Evolutionary conservation across 2,888 invertebrate genomes (phyloP), one percentile per base, ranked within the genome.

Genomic region (Furcula furcula): DNA sequence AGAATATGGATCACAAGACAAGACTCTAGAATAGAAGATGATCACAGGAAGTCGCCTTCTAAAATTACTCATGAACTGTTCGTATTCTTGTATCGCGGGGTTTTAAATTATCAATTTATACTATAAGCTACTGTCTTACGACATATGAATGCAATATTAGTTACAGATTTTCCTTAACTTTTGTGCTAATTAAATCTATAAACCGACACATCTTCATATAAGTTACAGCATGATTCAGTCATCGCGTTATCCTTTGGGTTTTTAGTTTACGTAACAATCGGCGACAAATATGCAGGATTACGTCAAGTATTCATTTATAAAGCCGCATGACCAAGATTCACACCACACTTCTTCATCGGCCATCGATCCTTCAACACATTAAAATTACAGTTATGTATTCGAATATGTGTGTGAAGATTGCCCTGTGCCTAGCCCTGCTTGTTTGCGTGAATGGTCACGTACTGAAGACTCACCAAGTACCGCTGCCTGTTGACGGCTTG

Each of bases 321-420:
- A 34, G 23, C 10, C 14, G 10, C 4, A 25, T 16, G 11, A 5
- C 2, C 2, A 25, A 9, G 43, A 7, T 44, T 21, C 26, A 28
- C 22, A 31, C 9, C 3, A n/a, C n/a, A n/a, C n/a, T n/a, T n/a
- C n/a, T n/a, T n/a, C n/a, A n/a, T n/a, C 7, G 15, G 15, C 16
- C 9, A 21, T 10, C 27, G 7, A 4, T 31, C 31, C 6, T 25
- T 39, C 22, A 19, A n/a, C n/a, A n/a, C n/a, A 20, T 49, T 15
- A 16, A 42, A 14, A 52, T 46, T 46, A 52, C 42, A 36, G 34
- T 16, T 3, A 49, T 46, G 48, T 49, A 34, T 46, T 46, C 53
- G 20, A 49, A 40, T 18, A 28, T 28, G 28, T 28, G 28, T 18
- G 7, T 35, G 13, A 11, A 13, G 9, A 5, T 41, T 16, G 11